Evolutionary conservation across 53 echinoderm and acorn worm species (phyloP), one percentile per base, ranked within the genome.

Genomic region (Mesocentrotus franciscanus): DNA sequence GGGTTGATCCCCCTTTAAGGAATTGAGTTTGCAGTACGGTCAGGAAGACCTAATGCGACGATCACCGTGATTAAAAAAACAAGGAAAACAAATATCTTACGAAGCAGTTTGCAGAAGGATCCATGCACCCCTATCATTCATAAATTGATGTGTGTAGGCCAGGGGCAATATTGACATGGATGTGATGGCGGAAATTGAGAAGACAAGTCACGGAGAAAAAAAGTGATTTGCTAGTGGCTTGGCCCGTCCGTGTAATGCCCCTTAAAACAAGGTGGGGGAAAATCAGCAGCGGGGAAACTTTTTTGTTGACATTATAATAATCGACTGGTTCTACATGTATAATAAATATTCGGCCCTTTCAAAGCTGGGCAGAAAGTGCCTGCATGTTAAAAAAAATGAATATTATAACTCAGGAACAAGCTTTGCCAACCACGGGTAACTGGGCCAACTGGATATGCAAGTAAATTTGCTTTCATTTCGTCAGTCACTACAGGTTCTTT

Each of bases 121-220:
- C 9, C 76, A 18, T 87, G 87, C n/a, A 33, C 58, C 58, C 87
- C 87, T 87, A 57, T 84, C 84, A 87, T 87, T 87, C 57, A 56
- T 87, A 87, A 87, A 87, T 87, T 42, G 59, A 27, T 87, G 87
- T 87, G 58, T 87, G 87, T n/a, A 87, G 29, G 87, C 87, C 87
- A 58, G 87, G 13, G 58, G 87, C 87, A 87, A 87, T 87, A 87
- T 87, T 87, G 87, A 87, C 87, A 87, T 58, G 87, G n/a, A 87
- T 87, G 87, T 87, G 29, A 87, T 27, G n/a, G 87, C 87, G 87
- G 87, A 87, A 87, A 87, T 87, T 87, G 58, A 29, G 56, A 87
- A 27, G 56, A 35, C 87, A 58, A 49, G 87, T 58, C 87, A 10
- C 26, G 56, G 87, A n/a, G 87, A 22, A 55, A 26, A 35, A 87